A percentile compares a stretch with the other conserved stretches of the same genome.
These are phyloP conservation scores for Pherbina coryleti DNA, from an alignment of 2,888 invertebrate species.

Conservation along the genomic window DNA sequence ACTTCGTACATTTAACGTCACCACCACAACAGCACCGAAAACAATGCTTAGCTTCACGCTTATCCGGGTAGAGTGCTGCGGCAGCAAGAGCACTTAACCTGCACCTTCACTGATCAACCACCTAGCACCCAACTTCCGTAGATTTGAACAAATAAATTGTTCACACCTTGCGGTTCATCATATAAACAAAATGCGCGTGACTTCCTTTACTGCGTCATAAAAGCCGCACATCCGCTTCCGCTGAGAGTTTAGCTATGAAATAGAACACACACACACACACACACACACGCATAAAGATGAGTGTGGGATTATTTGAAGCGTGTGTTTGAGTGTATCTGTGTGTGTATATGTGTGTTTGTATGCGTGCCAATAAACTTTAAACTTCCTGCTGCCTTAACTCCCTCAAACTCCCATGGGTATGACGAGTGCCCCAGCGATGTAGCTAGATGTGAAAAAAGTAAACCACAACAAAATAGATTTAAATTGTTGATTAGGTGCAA, in stretches of 20 bases:
- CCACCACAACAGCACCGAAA: background rate
- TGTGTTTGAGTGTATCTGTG: background rate
- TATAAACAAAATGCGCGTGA: slow-evolving; percentile 63
- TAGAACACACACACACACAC: slow-evolving; percentile 33
- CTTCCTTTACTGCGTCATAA: slow-evolving; percentile 60
- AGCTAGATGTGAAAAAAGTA: background rate
- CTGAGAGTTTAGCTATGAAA: background rate
- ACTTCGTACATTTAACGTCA: background rate
- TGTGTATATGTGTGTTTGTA: slow-evolving; percentile 6
- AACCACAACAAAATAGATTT: slow-evolving; percentile 18
- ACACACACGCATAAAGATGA: background rate
- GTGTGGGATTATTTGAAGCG: background rate
- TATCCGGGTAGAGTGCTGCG: no score
- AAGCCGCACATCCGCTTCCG: slow-evolving; percentile 60
- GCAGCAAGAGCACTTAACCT: background rate
- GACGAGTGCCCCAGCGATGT: background rate
- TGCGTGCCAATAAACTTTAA: slow-evolving; percentile 18
- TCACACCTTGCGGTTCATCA: slow-evolving; percentile 46
- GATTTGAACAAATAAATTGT: slow-evolving; percentile 25
- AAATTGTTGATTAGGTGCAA: slow-evolving; percentile 22
- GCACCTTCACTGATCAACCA: background rate
- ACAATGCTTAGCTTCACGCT: background rate
- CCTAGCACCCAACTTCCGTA: background rate
- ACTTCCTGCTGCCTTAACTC: slow-evolving; percentile 2
- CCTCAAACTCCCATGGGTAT: background rate